phyloP scores from a whole-genome alignment of 2,797 vertebrate species.

The Triplophysa yarkandensis region DNA sequence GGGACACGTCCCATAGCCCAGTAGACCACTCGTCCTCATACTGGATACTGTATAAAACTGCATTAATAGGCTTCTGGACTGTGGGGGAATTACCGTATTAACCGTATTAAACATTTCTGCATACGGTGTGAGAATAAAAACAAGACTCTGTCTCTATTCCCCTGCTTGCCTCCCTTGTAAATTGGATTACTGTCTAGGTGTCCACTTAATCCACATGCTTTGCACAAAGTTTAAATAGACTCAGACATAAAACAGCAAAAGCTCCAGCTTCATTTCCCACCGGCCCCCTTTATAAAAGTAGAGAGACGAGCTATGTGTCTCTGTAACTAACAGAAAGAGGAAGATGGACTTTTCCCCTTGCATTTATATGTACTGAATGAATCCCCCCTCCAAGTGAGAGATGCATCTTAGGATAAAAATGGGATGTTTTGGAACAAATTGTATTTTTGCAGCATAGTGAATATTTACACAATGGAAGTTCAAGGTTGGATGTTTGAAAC shows the following conservation, averaged over 20 bases:
- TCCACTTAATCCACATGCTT: neutral
- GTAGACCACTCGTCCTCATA: neutral
- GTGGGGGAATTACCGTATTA: neutral
- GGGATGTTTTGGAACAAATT: constrained; percentile 30
- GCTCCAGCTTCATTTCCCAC: constrained; percentile 39
- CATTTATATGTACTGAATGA: constrained; percentile 44
- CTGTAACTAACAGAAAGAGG: constrained; percentile 41
- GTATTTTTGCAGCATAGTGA: constrained; percentile 6
- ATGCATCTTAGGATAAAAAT: constrained; percentile 43
- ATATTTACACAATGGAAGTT: neutral
- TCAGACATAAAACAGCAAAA: constrained; percentile 5
- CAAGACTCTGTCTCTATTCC: constrained; percentile 1
- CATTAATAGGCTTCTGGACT: neutral
- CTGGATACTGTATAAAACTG: neutral
- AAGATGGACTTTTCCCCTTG: constrained; percentile 35
- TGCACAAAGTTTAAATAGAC: too few relatives aligned
- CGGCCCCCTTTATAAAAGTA: constrained; percentile 44
- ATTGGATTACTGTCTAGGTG: constrained; percentile 34
- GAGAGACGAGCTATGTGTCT: constrained; percentile 55
- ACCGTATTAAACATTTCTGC: constrained; percentile 1
- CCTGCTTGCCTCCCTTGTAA: neutral
- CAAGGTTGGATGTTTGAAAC: neutral
- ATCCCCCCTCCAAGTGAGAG: constrained; percentile 33
- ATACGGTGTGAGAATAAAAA: neutral
- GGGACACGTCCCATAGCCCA: neutral